These are phyloP conservation scores for Anagyrus pseudococci DNA, from an alignment of 2,888 invertebrate species.

Conservation along the genomic window DNA sequence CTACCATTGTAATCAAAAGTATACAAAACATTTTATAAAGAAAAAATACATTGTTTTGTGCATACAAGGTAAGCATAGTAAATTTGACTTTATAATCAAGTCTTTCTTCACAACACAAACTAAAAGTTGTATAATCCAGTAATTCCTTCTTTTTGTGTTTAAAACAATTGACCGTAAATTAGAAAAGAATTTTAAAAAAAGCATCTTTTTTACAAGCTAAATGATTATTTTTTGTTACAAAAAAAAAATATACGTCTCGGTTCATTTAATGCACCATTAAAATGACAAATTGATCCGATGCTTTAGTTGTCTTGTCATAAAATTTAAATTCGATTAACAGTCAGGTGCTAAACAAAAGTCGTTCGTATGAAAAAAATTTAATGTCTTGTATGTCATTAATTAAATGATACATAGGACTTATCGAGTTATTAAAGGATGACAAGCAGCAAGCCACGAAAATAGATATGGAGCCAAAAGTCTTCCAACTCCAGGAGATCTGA, in stretches of 20 bases:
- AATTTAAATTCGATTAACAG: constrained; percentile 26
- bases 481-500: constrained; percentile 40
- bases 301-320: constrained; percentile 32
- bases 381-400: constrained; percentile 26
- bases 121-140: too few relatives aligned
- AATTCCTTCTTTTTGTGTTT: too few relatives aligned
- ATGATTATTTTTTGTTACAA: too few relatives aligned
- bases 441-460: constrained; percentile 13
- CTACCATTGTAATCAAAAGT: too few relatives aligned
- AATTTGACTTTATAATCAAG: too few relatives aligned
- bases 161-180: too few relatives aligned
- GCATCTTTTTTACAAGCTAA: too few relatives aligned
- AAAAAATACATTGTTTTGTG: too few relatives aligned
- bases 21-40: too few relatives aligned
- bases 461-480: constrained; percentile 30
- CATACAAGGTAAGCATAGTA: too few relatives aligned
- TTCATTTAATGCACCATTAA: constrained; percentile 21
- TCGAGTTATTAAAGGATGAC: constrained; percentile 35
- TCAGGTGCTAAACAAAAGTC: constrained; percentile 20
- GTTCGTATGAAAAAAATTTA: neutral
- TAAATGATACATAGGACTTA: constrained; percentile 33
- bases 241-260: neutral
- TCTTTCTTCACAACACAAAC: too few relatives aligned
- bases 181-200: too few relatives aligned
- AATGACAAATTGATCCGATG: constrained; percentile 18